Conservation (phyloP, 2,113 vertebrate species). For the Buteo buteo region DNA sequence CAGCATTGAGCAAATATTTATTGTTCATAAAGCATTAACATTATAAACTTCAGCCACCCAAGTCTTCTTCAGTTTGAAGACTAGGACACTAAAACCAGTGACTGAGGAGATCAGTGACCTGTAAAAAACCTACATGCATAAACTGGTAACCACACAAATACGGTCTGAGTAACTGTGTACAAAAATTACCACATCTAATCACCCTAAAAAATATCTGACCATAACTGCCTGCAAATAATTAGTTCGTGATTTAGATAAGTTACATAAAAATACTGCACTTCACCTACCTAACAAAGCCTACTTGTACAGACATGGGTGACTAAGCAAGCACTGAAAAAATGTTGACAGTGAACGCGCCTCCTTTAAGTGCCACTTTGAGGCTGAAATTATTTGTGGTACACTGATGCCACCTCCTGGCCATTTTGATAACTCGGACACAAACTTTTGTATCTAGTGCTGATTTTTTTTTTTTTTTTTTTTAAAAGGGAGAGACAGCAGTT, state of each 20-base stretch:
- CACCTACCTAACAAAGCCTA: neutral
- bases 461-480: neutral
- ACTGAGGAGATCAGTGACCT: neutral
- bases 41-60: neutral
- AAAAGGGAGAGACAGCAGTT: neutral
- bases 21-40: neutral
- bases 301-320: neutral
- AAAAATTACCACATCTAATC: neutral
- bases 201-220: neutral
- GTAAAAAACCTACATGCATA: neutral
- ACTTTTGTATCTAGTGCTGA: no score
- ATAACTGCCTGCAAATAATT: neutral
- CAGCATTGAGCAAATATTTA: neutral
- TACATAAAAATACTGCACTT: neutral
- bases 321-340: neutral
- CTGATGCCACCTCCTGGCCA: slow-evolving; percentile 6
- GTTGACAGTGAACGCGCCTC: fast-evolving
- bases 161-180: neutral
- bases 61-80: neutral
- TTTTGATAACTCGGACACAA: neutral
- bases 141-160: neutral
- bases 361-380: neutral
- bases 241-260: neutral
- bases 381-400: neutral
- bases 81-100: neutral